A percentile compares a stretch with the other conserved stretches of the same genome.
Conservation (phyloP, 1,140 invertebrate species). For the Protaetia brevitarsis region DNA sequence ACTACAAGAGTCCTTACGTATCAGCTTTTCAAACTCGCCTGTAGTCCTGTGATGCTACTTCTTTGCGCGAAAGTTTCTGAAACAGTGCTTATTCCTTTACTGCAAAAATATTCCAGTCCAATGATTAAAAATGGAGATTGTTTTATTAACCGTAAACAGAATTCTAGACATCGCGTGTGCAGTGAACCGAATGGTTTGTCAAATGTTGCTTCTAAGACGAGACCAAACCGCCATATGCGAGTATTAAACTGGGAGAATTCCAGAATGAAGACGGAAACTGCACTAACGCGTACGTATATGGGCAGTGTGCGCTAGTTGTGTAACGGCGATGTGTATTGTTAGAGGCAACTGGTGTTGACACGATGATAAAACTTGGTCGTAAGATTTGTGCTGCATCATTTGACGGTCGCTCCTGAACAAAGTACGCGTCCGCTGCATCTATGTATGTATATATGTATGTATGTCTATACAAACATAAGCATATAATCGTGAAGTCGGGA, state of each 20-base stretch:
- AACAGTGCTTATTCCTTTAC: too few species aligned
- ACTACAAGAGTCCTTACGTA: too few species aligned
- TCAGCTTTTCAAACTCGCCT: too few species aligned
- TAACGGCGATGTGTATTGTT: conserved; percentile 18
- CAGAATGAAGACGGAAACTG: background rate
- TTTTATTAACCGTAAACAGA: conserved; percentile 10
- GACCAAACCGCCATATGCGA: background rate
- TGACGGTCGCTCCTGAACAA: conserved; percentile 23
- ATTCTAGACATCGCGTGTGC: background rate
- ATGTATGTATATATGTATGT: background rate
- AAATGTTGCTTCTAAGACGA: background rate
- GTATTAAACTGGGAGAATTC: background rate
- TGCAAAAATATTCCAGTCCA: background rate
- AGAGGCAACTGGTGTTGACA: conserved; percentile 32
- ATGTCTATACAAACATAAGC: background rate
- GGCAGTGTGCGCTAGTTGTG: background rate
- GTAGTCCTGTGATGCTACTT: too few species aligned
- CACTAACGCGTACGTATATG: background rate
- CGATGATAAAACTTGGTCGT: conserved; percentile 29
- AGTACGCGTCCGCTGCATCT: conserved; percentile 26
- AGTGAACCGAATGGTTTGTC: background rate
- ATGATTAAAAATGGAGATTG: conserved; percentile 19
- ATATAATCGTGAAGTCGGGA: too few species aligned
- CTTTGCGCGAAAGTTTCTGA: too few species aligned
- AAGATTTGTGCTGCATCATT: conserved; percentile 30